A percentile compares a stretch with the other conserved stretches of the same genome.
Evolutionary conservation across 2,888 invertebrate species (phyloP).

Genomic region (Leptinotarsa peninsularis): DNA sequence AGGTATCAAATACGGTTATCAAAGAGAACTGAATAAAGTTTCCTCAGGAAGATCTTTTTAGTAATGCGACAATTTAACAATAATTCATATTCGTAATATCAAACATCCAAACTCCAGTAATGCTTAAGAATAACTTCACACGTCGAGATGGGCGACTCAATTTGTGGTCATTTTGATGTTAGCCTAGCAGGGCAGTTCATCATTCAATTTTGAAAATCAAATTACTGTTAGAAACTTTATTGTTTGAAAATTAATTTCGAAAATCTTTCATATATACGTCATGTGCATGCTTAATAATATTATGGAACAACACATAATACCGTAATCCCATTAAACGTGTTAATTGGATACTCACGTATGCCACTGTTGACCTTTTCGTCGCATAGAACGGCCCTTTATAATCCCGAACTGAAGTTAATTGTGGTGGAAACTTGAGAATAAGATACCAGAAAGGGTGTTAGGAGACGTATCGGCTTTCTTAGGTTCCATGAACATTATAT

Average conservation of each 20-base stretch:
- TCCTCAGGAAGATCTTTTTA: too few species aligned
- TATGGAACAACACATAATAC: conserved; percentile 25
- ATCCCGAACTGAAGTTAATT: conserved; percentile 32
- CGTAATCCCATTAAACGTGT: conserved; percentile 32
- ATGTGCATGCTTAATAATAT: conserved; percentile 2
- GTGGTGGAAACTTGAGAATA: conserved; percentile 30
- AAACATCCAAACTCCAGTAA: too few species aligned
- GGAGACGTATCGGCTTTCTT: conserved; percentile 1
- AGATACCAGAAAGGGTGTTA: conserved; percentile 25
- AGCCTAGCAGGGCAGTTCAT: background rate
- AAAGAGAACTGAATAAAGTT: too few species aligned
- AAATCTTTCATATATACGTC: conserved; percentile 1
- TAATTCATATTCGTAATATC: too few species aligned
- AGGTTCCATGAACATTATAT: background rate
- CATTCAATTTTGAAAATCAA: background rate
- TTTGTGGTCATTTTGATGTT: background rate
- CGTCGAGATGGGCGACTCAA: background rate
- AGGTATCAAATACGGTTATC: too few species aligned
- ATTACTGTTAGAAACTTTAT: background rate
- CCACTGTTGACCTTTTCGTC: conserved; percentile 32
- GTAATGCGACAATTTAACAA: too few species aligned
- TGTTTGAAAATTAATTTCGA: conserved; percentile 10
- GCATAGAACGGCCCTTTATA: conserved; percentile 29
- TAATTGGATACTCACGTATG: conserved; percentile 36
- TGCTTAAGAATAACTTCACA: too few species aligned